Base-by-base conservation (phyloP, 2,113 vertebrate species). In the Epinephelus lanceolatus region DNA sequence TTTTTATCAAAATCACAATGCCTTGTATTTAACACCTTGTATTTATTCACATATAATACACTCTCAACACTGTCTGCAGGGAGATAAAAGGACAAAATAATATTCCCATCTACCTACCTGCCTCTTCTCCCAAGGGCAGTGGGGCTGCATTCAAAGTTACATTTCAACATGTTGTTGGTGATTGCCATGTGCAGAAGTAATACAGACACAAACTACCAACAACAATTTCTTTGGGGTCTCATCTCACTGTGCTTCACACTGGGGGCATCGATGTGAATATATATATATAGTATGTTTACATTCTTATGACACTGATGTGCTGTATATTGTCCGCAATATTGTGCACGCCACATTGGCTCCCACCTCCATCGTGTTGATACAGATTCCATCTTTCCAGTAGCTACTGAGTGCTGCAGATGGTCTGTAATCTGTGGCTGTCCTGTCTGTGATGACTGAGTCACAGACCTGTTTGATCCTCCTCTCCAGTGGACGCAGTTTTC, bases 391-490 rank as follows among this genome's bases (percentile, higher is more conserved):
- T 76, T 53, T 78, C 59, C 47, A 56, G 57, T 11, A 67, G 52
- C 76, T 30, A 5, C 19, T 8, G 66, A 57, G 49, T 33, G 9
- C 53, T 76, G 51, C 77, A 69, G 80, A 70, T 56, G 69, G 49
- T 53, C 65, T 78, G 49, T 78, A 68, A 84, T 84, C 72, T 83
- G 53, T 59, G 63, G 62, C 61, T 55, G 15, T 60, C 23, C 60
- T 42, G 63, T 70, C 75, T 83, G 53, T 53, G 83, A 78, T 86
- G 52, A 47, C 53, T 67, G 61, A 73, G 42, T 67, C 49, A 12
- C 77, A 76, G 66, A 60, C 21, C 70, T 57, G 78, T 70, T 80
- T 76, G 80, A 86, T 81, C 59, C 27, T 14, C 60, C 57, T 59
- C 71, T 73, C 49, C 59, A 42, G 25, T 69, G 68, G 65, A 76